Evolutionary conservation across 2,797 vertebrate genomes (phyloP).

Genomic region (Brotula barbata): DNA sequence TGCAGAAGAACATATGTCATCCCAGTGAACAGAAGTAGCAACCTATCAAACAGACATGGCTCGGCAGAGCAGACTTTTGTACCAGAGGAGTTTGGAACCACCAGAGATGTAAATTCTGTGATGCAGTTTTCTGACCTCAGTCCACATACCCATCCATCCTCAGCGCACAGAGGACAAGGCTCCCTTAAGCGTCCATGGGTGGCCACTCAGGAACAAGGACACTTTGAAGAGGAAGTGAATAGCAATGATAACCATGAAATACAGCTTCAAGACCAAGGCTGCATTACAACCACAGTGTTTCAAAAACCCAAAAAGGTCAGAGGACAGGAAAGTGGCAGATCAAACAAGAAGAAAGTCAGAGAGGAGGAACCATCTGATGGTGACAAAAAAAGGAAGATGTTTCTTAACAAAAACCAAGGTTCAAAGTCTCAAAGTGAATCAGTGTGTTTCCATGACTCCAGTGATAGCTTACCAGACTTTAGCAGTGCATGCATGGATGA

Average conservation of each 20-base stretch:
- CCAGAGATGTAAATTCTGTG: background rate
- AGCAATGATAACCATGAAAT: background rate
- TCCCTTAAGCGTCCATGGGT: conserved; percentile 48
- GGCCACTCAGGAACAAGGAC: conserved; percentile 19
- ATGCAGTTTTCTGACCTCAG: background rate
- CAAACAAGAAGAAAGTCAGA: conserved; percentile 37
- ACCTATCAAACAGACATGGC: background rate
- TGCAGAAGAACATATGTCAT: conserved; percentile 65
- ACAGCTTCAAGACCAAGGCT: background rate
- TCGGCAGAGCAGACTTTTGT: too few relatives aligned
- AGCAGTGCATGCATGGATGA: background rate
- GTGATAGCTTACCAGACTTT: background rate
- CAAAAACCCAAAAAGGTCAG: conserved; percentile 60
- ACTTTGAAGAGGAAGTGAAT: background rate
- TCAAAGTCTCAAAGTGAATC: background rate
- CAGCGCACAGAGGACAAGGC: background rate
- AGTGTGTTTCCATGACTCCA: too few relatives aligned
- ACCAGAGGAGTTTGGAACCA: background rate
- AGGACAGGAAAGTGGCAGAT: conserved; percentile 19
- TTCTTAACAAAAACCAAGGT: background rate
- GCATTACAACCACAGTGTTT: background rate
- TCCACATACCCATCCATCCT: background rate
- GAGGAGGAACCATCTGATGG: conserved; percentile 1
- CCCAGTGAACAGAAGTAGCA: conserved; percentile 12
- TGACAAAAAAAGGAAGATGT: conserved; percentile 36